A percentile compares a stretch with the other conserved stretches of the same genome.
Conservation (phyloP, 2,888 invertebrate species). For the Tetheella fluctuosa region DNA sequence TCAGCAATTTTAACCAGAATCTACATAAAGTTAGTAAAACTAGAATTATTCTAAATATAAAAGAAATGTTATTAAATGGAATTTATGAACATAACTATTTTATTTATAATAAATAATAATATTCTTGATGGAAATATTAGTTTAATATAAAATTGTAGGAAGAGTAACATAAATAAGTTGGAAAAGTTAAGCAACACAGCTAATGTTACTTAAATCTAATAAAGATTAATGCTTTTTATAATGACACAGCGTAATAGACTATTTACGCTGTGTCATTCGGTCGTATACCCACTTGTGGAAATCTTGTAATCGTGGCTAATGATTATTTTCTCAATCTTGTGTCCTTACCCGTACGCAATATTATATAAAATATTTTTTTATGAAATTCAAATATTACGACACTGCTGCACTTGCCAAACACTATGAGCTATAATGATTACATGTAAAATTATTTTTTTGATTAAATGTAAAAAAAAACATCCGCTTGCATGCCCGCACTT, state of each 20-base stretch:
- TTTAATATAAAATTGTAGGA: background rate
- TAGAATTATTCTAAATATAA: too few relatives aligned
- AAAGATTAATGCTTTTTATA: slow-evolving; percentile 12
- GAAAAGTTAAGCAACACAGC: background rate
- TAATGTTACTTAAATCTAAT: slow-evolving; percentile 6
- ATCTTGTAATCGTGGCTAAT: background rate
- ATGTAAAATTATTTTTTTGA: too few relatives aligned
- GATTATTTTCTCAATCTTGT: background rate
- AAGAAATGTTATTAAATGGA: too few relatives aligned
- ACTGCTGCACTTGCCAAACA: too few relatives aligned
- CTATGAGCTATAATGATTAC: too few relatives aligned
- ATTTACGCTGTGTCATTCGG: too few relatives aligned
- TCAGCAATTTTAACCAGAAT: background rate
- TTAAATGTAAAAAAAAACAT: too few relatives aligned
- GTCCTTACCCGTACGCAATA: too few relatives aligned
- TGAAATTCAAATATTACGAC: too few relatives aligned
- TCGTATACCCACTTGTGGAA: slow-evolving; percentile 5
- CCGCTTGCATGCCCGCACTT: too few relatives aligned
- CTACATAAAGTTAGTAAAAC: background rate
- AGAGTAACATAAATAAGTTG: slow-evolving; percentile 1
- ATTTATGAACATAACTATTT: background rate
- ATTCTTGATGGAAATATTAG: background rate
- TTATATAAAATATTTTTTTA: too few relatives aligned
- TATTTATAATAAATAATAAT: background rate
- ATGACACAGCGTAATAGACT: slow-evolving; percentile 12